Percentiles rank a stretch among this genome's conserved stretches.
Evolutionary conservation across 2,888 invertebrate genomes (phyloP).

Genomic region (Teinopalpus imperialis): DNA sequence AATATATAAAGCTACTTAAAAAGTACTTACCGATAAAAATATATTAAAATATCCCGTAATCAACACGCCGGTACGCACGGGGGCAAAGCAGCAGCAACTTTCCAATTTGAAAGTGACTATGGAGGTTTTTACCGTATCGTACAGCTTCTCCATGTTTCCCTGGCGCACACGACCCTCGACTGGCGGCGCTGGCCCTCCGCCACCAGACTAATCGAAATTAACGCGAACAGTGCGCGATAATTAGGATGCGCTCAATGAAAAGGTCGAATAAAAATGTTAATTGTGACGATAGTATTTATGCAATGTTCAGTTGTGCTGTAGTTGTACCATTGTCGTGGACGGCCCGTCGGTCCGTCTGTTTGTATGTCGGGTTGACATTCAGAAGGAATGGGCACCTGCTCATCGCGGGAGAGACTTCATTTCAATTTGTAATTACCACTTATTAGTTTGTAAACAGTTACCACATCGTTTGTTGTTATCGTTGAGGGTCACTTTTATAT

Average conservation of each 20-base stretch:
- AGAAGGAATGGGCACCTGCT: too few relatives aligned
- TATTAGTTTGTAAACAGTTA: too few relatives aligned
- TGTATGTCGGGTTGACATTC: too few relatives aligned
- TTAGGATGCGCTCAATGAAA: conserved; percentile 61
- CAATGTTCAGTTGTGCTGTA: conserved; percentile 31
- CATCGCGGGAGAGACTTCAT: too few relatives aligned
- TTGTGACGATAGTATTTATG: conserved; percentile 35
- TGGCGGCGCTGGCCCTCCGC: not conserved
- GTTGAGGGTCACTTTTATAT: too few relatives aligned
- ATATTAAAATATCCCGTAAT: conserved; percentile 54
- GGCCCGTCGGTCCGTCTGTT: too few relatives aligned
- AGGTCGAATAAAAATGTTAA: conserved; percentile 43
- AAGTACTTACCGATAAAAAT: conserved; percentile 49
- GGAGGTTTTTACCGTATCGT: conserved; percentile 43
- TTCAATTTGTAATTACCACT: too few relatives aligned
- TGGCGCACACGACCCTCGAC: not conserved
- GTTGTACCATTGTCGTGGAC: too few relatives aligned
- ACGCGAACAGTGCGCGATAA: conserved; percentile 43
- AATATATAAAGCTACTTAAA: too few relatives aligned
- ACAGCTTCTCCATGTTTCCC: conserved; percentile 44
- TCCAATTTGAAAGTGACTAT: conserved; percentile 52
- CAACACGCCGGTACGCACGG: conserved; percentile 52
- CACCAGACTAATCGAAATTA: conserved; percentile 32
- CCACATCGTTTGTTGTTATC: too few relatives aligned
- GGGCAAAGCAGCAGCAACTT: conserved; percentile 53